A percentile compares a stretch with the other conserved stretches of the same genome.
These are phyloP conservation scores for Thaumetopoea pityocampa DNA, from an alignment of 1,140 invertebrate genomes.

Conservation along the genomic window DNA sequence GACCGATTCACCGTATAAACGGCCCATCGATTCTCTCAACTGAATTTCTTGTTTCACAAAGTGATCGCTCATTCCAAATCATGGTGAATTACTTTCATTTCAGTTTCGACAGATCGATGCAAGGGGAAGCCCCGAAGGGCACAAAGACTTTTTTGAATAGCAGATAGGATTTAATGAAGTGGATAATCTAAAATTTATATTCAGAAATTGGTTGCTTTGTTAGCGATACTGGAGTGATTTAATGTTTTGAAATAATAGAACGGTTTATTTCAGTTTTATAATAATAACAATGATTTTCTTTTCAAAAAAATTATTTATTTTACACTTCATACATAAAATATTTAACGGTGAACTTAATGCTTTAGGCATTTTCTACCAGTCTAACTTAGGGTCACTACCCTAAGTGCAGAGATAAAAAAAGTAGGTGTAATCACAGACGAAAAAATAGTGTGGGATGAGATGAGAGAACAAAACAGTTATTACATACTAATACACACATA, in stretches of 20 bases:
- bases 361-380: no score
- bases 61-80: slow-evolving; percentile 45
- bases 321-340: background rate
- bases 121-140: slow-evolving; percentile 16
- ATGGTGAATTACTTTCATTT: slow-evolving; percentile 47
- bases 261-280: slow-evolving; percentile 2
- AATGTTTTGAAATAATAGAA: slow-evolving; percentile 8
- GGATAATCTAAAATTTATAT: slow-evolving; percentile 60
- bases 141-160: slow-evolving; percentile 45
- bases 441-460: no score
- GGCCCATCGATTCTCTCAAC: slow-evolving; percentile 14
- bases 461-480: no score
- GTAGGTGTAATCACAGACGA: no score
- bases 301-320: slow-evolving; percentile 3
- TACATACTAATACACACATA: no score
- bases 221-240: slow-evolving; percentile 11
- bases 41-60: slow-evolving; percentile 20
- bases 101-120: slow-evolving; percentile 31
- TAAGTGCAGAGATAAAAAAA: no score
- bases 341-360: no score
- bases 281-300: slow-evolving; percentile 7
- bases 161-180: slow-evolving; percentile 50
- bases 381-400: no score
- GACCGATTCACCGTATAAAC: no score
- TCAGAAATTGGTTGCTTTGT: slow-evolving; percentile 39